phyloP scores from a whole-genome alignment of 2,888 invertebrate genomes.

The Chrysolina americana region DNA sequence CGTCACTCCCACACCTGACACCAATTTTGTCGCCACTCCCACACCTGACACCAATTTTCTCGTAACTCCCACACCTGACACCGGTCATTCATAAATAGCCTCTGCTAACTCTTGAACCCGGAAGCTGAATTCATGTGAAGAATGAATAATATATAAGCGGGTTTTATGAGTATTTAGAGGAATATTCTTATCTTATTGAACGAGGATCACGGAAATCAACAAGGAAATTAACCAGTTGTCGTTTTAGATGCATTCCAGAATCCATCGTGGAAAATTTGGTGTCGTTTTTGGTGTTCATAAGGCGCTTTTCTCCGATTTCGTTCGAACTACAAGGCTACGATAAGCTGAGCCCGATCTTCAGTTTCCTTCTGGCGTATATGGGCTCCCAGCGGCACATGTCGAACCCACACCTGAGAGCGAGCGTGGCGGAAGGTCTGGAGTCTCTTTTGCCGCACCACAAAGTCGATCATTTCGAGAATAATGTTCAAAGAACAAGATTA shows the following conservation, averaged over 20 bases:
- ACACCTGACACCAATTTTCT: neutral
- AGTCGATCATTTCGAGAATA: slow-evolving; percentile 71
- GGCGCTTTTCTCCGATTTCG: slow-evolving; percentile 75
- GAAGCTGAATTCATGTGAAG: no score
- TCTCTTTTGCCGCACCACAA: slow-evolving; percentile 83
- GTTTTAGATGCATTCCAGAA: slow-evolving; percentile 87
- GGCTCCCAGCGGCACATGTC: slow-evolving; percentile 82
- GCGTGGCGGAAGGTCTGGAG: slow-evolving; percentile 91
- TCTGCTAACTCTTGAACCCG: no score
- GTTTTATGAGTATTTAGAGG: no score
- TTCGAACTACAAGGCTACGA: slow-evolving; percentile 79
- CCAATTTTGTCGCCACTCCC: neutral
- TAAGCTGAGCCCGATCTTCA: slow-evolving; percentile 79
- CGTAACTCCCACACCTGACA: no score
- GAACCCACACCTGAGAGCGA: slow-evolving; percentile 94
- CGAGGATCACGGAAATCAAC: neutral
- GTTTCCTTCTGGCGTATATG: slow-evolving; percentile 90
- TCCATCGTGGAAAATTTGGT: slow-evolving; percentile 91
- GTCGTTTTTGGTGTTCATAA: slow-evolving; percentile 83
- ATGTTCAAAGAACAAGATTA: slow-evolving; percentile 79
- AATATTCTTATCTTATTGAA: no score
- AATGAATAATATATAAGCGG: no score
- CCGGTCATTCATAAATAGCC: no score
- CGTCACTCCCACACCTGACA: neutral
- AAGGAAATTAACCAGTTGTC: neutral